phyloP scores from a whole-genome alignment of 2,888 invertebrate species.

The Venusia cambrica region DNA sequence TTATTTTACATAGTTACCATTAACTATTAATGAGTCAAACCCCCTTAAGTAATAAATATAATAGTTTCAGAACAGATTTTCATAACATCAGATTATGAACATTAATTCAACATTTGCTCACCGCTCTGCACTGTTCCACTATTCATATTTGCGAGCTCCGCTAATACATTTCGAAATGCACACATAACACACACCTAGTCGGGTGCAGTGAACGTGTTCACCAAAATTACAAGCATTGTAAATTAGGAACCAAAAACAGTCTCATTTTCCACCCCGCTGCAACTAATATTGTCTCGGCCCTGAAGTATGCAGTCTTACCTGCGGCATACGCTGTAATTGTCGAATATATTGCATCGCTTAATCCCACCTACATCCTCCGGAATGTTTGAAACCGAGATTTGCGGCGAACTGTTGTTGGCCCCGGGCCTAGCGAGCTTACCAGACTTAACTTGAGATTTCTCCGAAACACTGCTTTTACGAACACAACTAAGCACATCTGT shows the following conservation, averaged over 20 bases:
- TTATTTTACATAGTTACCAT: no score
- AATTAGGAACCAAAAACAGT: slow-evolving; percentile 75
- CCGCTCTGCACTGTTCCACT: slow-evolving; percentile 41
- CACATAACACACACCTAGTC: slow-evolving; percentile 48
- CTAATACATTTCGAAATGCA: slow-evolving; percentile 57
- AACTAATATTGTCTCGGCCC: slow-evolving; percentile 76
- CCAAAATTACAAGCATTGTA: slow-evolving; percentile 66
- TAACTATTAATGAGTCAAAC: no score
- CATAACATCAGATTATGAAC: slow-evolving; percentile 13
- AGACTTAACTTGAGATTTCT: slow-evolving; percentile 60
- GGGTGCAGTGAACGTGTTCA: slow-evolving; percentile 56
- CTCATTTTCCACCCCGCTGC: slow-evolving; percentile 82
- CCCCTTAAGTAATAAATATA: neutral
- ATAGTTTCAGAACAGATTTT: slow-evolving; percentile 4
- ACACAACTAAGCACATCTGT: slow-evolving; percentile 46
- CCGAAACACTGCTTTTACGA: slow-evolving; percentile 42
- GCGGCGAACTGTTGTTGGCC: slow-evolving; percentile 73
- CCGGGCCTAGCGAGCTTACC: slow-evolving; percentile 66
- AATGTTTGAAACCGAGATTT: slow-evolving; percentile 78
- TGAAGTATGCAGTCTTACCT: slow-evolving; percentile 76
- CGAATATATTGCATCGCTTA: slow-evolving; percentile 75
- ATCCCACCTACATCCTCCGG: slow-evolving; percentile 74
- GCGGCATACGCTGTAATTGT: slow-evolving; percentile 75
- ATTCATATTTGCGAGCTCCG: slow-evolving; percentile 55
- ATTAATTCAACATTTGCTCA: slow-evolving; percentile 38